A percentile compares a stretch with the other conserved stretches of the same genome.
phyloP scores from a whole-genome alignment of 2,113 vertebrate species.

The Rhabdomys dilectus region DNA sequence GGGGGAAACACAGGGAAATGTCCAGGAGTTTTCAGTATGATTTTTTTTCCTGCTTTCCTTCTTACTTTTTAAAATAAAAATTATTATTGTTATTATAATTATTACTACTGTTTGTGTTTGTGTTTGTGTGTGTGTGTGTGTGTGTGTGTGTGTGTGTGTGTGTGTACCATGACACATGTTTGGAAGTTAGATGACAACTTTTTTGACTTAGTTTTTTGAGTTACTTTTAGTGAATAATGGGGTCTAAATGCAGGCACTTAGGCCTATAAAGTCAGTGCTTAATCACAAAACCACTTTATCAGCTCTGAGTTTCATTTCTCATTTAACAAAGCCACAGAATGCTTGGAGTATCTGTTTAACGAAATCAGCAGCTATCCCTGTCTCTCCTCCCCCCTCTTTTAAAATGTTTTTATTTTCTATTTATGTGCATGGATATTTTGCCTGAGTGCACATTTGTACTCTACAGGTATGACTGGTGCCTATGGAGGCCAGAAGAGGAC shows the following conservation, averaged over 20 bases:
- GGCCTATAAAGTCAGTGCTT: not conserved
- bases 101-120: not conserved
- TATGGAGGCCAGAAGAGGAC: not conserved
- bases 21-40: conserved; percentile 63
- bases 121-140: accelerated
- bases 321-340: not conserved
- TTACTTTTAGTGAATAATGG: not conserved
- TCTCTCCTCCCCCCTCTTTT: accelerated
- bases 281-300: not conserved
- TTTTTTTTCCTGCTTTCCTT: conserved; percentile 54
- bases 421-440: not conserved
- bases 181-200: not conserved
- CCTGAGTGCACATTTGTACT: not conserved
- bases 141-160: not conserved
- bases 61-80: not conserved
- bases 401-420: not conserved
- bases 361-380: not conserved
- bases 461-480: not conserved
- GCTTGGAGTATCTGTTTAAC: not conserved
- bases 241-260: not conserved
- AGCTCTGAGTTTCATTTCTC: conserved; percentile 17
- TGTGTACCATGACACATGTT: not conserved
- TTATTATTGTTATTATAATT: not conserved
- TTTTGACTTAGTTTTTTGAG: not conserved
- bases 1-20: conserved; percentile 75